Evolutionary conservation across 2,797 vertebrate species (phyloP).

Genomic region (Dendrocincla fuliginosa): DNA sequence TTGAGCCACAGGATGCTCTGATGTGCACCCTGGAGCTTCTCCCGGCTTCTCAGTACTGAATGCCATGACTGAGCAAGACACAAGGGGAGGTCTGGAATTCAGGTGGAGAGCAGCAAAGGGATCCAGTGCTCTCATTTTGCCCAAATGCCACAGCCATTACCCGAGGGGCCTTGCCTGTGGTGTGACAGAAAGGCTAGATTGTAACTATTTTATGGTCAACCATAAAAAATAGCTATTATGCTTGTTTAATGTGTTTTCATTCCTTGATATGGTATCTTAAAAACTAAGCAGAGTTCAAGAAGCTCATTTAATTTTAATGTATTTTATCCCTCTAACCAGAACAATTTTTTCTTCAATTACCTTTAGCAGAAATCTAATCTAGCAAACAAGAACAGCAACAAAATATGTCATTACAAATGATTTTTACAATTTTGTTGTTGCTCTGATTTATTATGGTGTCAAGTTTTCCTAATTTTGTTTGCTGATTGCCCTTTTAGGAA

Average conservation of each 20-base stretch:
- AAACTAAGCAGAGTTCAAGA: slow-evolving; percentile 12
- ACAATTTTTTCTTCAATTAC: slow-evolving; percentile 60
- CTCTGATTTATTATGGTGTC: slow-evolving; percentile 52
- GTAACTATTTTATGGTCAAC: background rate
- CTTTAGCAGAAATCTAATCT: slow-evolving; percentile 55
- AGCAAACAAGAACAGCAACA: slow-evolving; percentile 40
- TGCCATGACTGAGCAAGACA: background rate
- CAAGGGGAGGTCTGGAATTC: background rate
- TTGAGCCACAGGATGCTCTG: background rate
- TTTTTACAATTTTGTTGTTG: slow-evolving; percentile 46
- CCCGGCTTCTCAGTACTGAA: background rate
- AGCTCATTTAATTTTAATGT: slow-evolving; percentile 46
- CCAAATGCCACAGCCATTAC: background rate
- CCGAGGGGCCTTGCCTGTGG: background rate
- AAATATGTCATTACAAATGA: slow-evolving; percentile 53
- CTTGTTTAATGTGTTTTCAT: background rate
- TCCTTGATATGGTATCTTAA: background rate
- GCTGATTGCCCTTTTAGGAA: slow-evolving; percentile 14
- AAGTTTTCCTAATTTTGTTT: slow-evolving; percentile 36
- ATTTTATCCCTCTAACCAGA: slow-evolving; percentile 50
- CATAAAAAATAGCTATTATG: background rate
- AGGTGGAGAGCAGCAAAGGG: background rate
- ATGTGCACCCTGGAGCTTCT: background rate
- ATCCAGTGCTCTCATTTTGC: background rate
- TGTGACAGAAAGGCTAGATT: background rate